These are phyloP conservation scores for Pterobdella sp. DNA, from an alignment of 2,888 invertebrate genomes.

Conservation along the genomic window DNA sequence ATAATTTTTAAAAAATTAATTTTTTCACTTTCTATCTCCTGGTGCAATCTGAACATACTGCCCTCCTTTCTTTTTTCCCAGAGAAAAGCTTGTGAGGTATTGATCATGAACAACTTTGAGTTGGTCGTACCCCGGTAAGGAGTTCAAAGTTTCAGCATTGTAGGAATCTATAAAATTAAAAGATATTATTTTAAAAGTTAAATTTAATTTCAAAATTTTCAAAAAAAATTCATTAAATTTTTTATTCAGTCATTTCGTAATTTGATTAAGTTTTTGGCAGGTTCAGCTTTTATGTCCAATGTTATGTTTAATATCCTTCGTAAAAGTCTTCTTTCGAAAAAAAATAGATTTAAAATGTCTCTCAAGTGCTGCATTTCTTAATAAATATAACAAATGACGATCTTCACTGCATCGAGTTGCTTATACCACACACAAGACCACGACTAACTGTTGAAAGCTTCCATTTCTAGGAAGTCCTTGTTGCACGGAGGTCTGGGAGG, in stretches of 20 bases:
- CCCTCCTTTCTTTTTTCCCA: slow-evolving; percentile 10
- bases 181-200: not conserved
- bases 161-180: not conserved
- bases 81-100: not conserved
- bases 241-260: not conserved
- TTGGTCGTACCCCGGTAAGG: slow-evolving; percentile 12
- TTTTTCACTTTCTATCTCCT: not conserved
- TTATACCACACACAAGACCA: not conserved
- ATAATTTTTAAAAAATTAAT: not conserved
- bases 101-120: not conserved
- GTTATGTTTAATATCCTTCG: no score
- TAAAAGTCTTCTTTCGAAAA: no score
- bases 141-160: slow-evolving; percentile 10
- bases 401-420: no score
- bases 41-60: slow-evolving; percentile 16
- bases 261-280: not conserved
- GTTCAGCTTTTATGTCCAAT: no score
- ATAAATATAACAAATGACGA: no score
- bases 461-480: slow-evolving; percentile 29
- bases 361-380: no score
- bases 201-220: not conserved
- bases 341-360: no score
- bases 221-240: not conserved
- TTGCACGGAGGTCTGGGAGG: slow-evolving; percentile 22
- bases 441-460: slow-evolving; percentile 12